Conservation (phyloP, 2,797 vertebrate species). For the Sebastes baramenuke region DNA sequence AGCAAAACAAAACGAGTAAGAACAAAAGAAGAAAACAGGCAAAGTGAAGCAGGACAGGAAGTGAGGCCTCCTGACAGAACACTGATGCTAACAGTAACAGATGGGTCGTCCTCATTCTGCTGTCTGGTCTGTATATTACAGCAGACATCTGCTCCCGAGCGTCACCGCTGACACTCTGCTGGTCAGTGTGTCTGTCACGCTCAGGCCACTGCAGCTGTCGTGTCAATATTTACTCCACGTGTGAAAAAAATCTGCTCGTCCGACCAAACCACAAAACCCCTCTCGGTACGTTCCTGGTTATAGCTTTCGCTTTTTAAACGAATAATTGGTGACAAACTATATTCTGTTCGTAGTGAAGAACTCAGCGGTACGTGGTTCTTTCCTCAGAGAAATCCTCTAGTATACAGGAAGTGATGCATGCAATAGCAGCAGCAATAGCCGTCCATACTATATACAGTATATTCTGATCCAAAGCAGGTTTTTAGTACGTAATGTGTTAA, state of each 20-base stretch:
- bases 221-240: conserved; percentile 60
- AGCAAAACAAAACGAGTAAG: background rate
- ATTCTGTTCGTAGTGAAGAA: background rate
- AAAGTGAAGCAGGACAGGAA: background rate
- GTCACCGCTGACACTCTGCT: conserved; percentile 27
- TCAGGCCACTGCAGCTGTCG: conserved; percentile 10
- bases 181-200: conserved; percentile 37
- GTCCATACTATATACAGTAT: too few relatives aligned
- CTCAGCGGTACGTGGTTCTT: background rate
- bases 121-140: conserved; percentile 28
- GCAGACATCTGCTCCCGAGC: conserved; percentile 54
- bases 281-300: background rate
- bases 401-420: background rate
- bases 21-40: background rate
- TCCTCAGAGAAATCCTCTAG: background rate
- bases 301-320: background rate
- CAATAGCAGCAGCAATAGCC: background rate
- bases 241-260: background rate
- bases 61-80: conserved; percentile 5
- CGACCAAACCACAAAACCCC: background rate
- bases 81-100: conserved; percentile 36
- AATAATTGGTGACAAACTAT: background rate
- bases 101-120: conserved; percentile 29
- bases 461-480: background rate
- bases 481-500: background rate